phyloP scores from a whole-genome alignment of 1,140 invertebrate species.

The Trichomalopsis sarcophagae region DNA sequence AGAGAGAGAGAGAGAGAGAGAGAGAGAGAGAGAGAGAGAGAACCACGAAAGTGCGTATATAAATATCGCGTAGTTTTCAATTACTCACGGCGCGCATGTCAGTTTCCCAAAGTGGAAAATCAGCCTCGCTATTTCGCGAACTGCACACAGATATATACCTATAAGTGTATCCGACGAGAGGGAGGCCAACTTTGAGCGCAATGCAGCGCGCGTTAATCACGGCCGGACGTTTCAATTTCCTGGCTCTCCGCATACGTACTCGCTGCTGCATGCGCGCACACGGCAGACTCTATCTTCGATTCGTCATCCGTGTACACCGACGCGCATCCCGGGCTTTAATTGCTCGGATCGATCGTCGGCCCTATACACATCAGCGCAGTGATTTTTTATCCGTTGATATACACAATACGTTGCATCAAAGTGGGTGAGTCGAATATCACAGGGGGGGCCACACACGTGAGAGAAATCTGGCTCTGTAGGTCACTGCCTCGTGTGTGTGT shows the following conservation, averaged over 20 bases:
- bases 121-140: not conserved
- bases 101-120: not conserved
- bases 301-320: not conserved
- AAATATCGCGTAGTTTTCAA: not conserved
- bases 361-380: too few species aligned
- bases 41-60: too few species aligned
- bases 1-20: too few species aligned
- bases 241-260: not conserved
- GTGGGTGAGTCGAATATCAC: not conserved
- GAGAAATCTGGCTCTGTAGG: slow-evolving; percentile 59
- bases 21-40: too few species aligned
- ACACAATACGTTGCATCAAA: too few species aligned
- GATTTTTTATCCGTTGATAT: too few species aligned
- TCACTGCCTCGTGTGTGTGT: slow-evolving; percentile 53
- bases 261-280: not conserved
- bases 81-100: too few species aligned
- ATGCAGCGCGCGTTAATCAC: not conserved
- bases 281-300: not conserved
- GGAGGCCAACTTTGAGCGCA: not conserved
- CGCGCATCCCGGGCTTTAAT: not conserved
- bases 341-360: not conserved
- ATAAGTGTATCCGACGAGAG: not conserved
- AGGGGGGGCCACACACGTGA: not conserved
- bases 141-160: not conserved
- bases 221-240: slow-evolving; percentile 2